A percentile compares a stretch with the other conserved stretches of the same genome.
phyloP scores from a whole-genome alignment of 1,140 invertebrate species.

The Hydropsyche tenuis region DNA sequence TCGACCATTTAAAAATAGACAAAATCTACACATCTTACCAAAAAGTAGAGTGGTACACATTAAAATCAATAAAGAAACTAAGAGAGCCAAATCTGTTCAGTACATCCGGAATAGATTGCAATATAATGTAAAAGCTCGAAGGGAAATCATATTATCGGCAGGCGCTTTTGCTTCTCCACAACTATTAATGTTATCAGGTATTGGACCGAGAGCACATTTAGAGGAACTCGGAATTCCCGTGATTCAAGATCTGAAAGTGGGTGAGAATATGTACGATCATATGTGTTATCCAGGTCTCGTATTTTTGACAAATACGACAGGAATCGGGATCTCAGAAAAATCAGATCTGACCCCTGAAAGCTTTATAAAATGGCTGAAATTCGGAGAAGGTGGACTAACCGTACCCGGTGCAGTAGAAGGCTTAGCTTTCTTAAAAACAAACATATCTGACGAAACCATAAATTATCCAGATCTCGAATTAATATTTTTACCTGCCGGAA shows the following conservation, averaged over 20 bases:
- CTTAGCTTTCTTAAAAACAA: constrained; percentile 69
- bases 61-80: constrained; percentile 64
- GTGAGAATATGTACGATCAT: constrained; percentile 77
- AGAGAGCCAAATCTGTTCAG: constrained; percentile 69
- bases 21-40: constrained; percentile 71
- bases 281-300: constrained; percentile 70
- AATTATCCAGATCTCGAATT: constrained; percentile 69
- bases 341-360: constrained; percentile 60
- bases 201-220: constrained; percentile 73
- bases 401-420: constrained; percentile 69
- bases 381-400: constrained; percentile 63
- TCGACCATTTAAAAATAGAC: constrained; percentile 64
- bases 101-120: constrained; percentile 61
- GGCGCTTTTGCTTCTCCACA: constrained; percentile 82
- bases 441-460: constrained; percentile 61
- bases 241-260: constrained; percentile 72
- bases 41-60: constrained; percentile 68
- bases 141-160: constrained; percentile 74
- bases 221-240: constrained; percentile 70
- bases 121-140: constrained; percentile 64
- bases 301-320: constrained; percentile 64
- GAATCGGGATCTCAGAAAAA: constrained; percentile 57
- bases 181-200: constrained; percentile 80
- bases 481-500: neutral
- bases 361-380: constrained; percentile 59